Base-by-base conservation (phyloP, 2,888 invertebrate species). In the Tryphoninae sp. region DNA sequence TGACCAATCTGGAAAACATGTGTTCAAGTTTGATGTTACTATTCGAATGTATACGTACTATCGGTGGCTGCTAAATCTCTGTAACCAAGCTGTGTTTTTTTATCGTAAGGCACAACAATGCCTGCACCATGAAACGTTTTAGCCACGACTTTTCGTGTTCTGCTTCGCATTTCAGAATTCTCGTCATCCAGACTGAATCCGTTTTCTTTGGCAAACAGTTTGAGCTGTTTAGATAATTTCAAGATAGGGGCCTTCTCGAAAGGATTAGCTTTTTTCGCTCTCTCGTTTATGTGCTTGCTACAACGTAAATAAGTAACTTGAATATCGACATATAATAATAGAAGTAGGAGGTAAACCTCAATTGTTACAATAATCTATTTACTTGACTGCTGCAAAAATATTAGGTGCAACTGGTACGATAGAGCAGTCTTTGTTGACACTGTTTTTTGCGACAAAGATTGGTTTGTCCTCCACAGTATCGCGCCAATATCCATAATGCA, bases 401-500 rank as follows among this genome's bases (percentile, higher is more conserved):
- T 97, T 97, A 80, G 95, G 95, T 26, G 96, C 97, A 73, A 96
- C 92, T 23, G 95, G 94, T 85, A 93, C 93, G 67, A 99, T 95
- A 69, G 93, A 93, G 84, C 95, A 96, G 89, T 95, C 95, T 84
- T 95, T 94, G 22, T 93, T 92, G 53, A 95, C 94, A 86, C 94
- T 94, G 92, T 97, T 98, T 84, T 94, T 94, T 0, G 95, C 98
- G 58, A 98, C 92, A 90, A 98, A 95, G 6, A 94, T 94, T 45
- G 97, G 97, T 53, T 94, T 92, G 77, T 96, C 95, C 42, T 94
- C 93, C 0, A 97, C 96, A 81, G 94, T 94, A 93, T 98, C 98
- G 88, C 98, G 94, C 93, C 95, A 98, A 92, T 98, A 98, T 6
- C 98, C 98, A 88, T 97, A 95, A 90, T 98, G 98, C 85, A 95